phyloP scores from a whole-genome alignment of 2,797 vertebrate species.

The Lophura swinhoii region DNA sequence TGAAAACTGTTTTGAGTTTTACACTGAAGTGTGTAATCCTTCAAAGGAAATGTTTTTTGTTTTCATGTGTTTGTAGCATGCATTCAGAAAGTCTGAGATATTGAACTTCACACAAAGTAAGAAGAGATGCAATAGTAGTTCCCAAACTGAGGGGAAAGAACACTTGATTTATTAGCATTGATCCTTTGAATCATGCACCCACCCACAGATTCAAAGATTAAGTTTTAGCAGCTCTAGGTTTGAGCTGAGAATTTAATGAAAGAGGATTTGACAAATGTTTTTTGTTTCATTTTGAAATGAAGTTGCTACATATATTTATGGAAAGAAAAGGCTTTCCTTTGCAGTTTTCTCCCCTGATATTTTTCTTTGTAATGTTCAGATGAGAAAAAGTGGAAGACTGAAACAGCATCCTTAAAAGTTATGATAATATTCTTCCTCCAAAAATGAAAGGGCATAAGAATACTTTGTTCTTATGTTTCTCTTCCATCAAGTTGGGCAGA shows the following conservation, averaged over 20 bases:
- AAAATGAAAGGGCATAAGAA: neutral
- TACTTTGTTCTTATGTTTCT: neutral
- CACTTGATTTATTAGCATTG: neutral
- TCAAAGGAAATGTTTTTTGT: neutral
- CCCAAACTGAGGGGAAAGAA: neutral
- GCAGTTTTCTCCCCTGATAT: neutral
- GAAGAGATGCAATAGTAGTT: neutral
- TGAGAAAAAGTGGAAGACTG: neutral
- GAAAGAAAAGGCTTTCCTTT: neutral
- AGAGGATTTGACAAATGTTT: neutral
- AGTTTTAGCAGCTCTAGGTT: neutral
- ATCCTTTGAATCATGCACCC: conserved; percentile 3
- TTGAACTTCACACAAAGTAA: neutral
- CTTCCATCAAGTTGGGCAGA: neutral
- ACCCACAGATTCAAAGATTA: neutral
- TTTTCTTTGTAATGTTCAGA: neutral
- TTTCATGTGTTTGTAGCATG: neutral
- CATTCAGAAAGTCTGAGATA: neutral
- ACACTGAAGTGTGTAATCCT: neutral
- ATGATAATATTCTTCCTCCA: neutral
- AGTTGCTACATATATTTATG: neutral
- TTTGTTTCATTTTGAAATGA: neutral
- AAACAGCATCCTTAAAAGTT: neutral
- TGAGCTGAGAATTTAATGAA: neutral
- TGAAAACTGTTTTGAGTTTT: neutral